Evolutionary conservation across 1,140 invertebrate genomes (phyloP), one percentile per base, ranked within the genome.

Genomic region (Mizuhopecten yessoensis): DNA sequence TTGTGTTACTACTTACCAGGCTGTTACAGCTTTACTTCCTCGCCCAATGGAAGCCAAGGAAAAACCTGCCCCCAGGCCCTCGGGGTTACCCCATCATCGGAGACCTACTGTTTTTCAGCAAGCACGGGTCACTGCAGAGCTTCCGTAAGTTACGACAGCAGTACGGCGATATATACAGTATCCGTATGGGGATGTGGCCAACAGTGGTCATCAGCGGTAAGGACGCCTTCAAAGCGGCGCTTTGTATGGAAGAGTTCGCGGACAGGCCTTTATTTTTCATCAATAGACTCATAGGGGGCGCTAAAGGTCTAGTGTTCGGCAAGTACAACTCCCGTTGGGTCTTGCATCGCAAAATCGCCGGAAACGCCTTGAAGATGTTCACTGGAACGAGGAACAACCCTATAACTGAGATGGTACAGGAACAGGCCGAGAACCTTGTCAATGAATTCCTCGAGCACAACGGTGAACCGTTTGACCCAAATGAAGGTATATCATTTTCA

Each of bases 31-130:
- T n/a, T 11, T 17, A 75, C 11, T 29, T 29, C 23, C n/a, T 75
- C n/a, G 29, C 5, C n/a, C 15, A 75, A 5, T 23, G 17, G 3
- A 49, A 5, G 86, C 42, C 88, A 45, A 13, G 49, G 23, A 34
- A 34, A n/a, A 92, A 91, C 17, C 86, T 93, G 9, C 93, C 94
- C 0, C 94, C 95, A 11, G 94, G 95, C 33, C 95, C 95, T 23
- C 90, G 91, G 90, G 93, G 93, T 0, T 87, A 95, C 29, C 95
- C 95, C 9, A 11, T 95, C 0, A 34, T 95, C n/a, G 95, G 95
- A 39, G 90, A 93, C 90, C 88, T 95, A 17, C 94, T 93, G 7
- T 93, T 94, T 89, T 86, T 95, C 29, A 92, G 92, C 0, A 91
- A 91, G 34, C 23, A 89, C 33, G 57, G 57, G 9, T 91, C 94